Conservation (phyloP, 2,888 invertebrate species). For the Amphipoea lucens region DNA sequence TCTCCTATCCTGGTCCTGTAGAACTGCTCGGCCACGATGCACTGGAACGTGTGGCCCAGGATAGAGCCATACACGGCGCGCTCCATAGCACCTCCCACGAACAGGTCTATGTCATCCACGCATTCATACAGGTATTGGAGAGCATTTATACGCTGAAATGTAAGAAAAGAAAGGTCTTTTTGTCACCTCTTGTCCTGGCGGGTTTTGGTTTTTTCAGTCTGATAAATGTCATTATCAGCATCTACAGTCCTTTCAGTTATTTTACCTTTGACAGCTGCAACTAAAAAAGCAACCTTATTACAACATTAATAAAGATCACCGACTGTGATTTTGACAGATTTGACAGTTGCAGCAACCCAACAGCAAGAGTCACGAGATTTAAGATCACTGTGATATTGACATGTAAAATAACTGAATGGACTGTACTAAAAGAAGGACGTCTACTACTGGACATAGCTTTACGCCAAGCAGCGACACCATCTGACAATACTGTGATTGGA, state of each 20-base stretch:
- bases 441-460: neutral
- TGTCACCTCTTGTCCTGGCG: neutral
- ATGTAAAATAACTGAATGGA: no score
- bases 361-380: no score
- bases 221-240: neutral
- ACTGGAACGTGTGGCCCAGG: conserved; percentile 96
- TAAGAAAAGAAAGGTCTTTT: neutral
- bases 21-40: conserved; percentile 96
- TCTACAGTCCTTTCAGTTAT: no score
- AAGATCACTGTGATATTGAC: no score
- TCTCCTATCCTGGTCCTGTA: conserved; percentile 96
- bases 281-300: no score
- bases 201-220: neutral
- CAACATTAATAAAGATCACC: no score
- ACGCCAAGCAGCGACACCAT: no score
- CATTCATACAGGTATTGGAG: conserved; percentile 92
- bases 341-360: no score
- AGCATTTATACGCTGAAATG: conserved; percentile 91
- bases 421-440: neutral
- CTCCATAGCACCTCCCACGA: conserved; percentile 96
- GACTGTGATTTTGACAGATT: no score
- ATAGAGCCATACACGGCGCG: conserved; percentile 93
- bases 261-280: no score
- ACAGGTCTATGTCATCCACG: conserved; percentile 96
- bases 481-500: no score